Conservation (phyloP, 2,888 invertebrate species). For the Stramonita haemastoma region DNA sequence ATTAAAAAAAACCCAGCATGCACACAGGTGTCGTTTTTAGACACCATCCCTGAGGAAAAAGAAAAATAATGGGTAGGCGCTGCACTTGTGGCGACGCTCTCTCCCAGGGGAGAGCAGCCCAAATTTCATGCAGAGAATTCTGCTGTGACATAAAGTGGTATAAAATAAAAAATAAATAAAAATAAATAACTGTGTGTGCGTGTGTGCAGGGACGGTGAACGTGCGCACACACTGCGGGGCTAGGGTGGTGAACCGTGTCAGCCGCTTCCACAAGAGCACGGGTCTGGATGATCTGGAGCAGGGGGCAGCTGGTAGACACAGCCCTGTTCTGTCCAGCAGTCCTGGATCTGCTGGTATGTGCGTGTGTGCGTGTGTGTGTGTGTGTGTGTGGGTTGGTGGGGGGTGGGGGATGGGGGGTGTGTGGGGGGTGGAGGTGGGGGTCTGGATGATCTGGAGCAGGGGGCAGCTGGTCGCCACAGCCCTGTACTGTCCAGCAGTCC, state of each 20-base stretch:
- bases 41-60: too few relatives aligned
- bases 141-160: too few relatives aligned
- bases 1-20: too few relatives aligned
- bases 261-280: slow-evolving; percentile 96
- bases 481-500: too few relatives aligned
- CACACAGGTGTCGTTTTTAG: too few relatives aligned
- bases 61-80: too few relatives aligned
- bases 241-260: slow-evolving; percentile 86
- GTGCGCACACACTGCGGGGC: slow-evolving; percentile 96
- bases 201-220: slow-evolving; percentile 85
- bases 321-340: slow-evolving; percentile 79
- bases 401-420: background rate
- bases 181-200: too few relatives aligned
- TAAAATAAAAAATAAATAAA: too few relatives aligned
- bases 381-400: background rate
- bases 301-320: slow-evolving; percentile 84
- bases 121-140: too few relatives aligned
- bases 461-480: too few relatives aligned
- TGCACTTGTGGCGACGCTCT: too few relatives aligned
- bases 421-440: background rate
- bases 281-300: slow-evolving; percentile 83
- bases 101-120: too few relatives aligned
- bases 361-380: background rate
- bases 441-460: background rate
- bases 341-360: slow-evolving; percentile 69